Evolutionary conservation across 2,888 invertebrate species (phyloP).

Genomic region (Incurvaria masculella): DNA sequence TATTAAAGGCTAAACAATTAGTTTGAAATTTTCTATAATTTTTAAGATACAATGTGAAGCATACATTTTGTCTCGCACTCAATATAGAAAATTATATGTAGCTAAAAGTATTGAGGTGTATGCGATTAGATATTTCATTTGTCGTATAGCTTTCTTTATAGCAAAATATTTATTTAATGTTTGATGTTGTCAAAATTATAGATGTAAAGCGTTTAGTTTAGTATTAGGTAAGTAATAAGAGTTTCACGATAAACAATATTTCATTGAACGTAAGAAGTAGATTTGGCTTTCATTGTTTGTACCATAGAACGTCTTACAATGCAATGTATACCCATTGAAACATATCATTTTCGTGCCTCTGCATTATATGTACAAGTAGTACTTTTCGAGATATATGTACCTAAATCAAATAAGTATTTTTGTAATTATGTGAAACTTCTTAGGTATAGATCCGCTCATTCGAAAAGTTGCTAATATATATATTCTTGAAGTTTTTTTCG

Average conservation of each 20-base stretch:
- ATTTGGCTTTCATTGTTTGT: background rate
- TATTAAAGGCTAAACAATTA: too few relatives aligned
- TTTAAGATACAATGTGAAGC: too few relatives aligned
- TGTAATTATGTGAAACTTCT: background rate
- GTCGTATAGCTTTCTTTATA: too few relatives aligned
- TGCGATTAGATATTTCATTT: too few relatives aligned
- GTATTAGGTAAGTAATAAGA: background rate
- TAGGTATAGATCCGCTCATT: background rate
- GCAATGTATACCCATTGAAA: background rate
- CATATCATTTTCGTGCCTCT: background rate
- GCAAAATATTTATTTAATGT: background rate
- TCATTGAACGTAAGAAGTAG: background rate
- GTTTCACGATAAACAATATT: too few relatives aligned
- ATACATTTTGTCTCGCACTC: too few relatives aligned
- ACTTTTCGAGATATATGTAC: background rate
- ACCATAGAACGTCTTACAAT: background rate
- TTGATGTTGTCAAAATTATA: background rate
- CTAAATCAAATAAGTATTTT: background rate
- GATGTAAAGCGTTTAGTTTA: background rate
- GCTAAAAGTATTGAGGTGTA: too few relatives aligned
- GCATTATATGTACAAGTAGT: background rate
- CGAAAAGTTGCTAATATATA: too few relatives aligned
- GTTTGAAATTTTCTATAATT: too few relatives aligned
- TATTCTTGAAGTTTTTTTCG: too few relatives aligned
- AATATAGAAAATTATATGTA: too few relatives aligned